Evolutionary conservation across 2,797 vertebrate species (phyloP).

Genomic region (Cygnus olor): DNA sequence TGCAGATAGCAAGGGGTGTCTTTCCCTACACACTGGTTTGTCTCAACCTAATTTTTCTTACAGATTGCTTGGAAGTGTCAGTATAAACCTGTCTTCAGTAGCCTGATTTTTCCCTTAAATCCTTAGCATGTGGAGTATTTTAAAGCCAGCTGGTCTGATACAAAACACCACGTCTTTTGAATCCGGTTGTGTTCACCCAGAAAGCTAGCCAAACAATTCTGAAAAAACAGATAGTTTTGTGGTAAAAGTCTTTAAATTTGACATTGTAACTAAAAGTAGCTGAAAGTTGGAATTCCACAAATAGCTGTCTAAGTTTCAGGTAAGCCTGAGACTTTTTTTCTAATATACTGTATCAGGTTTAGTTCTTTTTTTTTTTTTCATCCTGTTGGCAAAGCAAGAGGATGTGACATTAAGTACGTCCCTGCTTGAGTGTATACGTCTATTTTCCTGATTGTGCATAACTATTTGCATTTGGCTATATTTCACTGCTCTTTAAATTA

Average conservation of each 20-base stretch:
- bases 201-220: neutral
- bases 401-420: neutral
- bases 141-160: neutral
- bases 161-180: neutral
- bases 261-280: neutral
- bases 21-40: neutral
- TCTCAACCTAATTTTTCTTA: neutral
- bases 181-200: neutral
- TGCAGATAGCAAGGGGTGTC: neutral
- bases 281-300: neutral
- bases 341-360: neutral
- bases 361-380: neutral
- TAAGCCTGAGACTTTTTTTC: neutral
- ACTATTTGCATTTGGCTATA: neutral
- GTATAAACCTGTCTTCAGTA: neutral
- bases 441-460: neutral
- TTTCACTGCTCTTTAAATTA: conserved; percentile 5
- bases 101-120: neutral
- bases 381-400: neutral
- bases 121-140: neutral
- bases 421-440: neutral
- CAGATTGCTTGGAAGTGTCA: neutral
- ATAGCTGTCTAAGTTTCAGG: neutral
- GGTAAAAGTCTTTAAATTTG: neutral
- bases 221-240: neutral